Evolutionary conservation across 2,888 invertebrate species (phyloP).

Genomic region (Oscheius sp.): DNA sequence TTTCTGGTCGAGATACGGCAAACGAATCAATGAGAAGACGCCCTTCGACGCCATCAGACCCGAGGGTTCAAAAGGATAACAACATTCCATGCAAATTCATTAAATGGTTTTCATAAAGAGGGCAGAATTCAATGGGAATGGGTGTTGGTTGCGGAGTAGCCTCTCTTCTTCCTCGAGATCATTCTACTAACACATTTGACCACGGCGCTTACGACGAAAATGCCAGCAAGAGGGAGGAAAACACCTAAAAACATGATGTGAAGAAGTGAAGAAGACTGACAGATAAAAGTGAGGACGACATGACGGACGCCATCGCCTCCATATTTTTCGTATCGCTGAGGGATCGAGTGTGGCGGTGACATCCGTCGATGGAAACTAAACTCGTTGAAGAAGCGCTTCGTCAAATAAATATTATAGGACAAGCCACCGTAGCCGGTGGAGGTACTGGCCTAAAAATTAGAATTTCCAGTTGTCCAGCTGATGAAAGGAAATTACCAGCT

Average conservation of each 20-base stretch:
- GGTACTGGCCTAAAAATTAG: background rate
- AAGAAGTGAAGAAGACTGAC: no score
- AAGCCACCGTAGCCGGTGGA: background rate
- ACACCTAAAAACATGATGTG: no score
- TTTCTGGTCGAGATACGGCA: constrained; percentile 92
- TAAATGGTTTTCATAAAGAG: background rate
- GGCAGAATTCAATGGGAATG: no score
- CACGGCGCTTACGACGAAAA: no score
- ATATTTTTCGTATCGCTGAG: background rate
- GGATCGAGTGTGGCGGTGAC: background rate
- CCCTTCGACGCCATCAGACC: constrained; percentile 32
- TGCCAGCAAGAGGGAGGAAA: no score
- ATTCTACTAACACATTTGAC: no score
- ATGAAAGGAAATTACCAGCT: background rate
- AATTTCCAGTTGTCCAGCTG: no score
- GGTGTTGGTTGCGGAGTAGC: no score
- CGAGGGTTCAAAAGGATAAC: background rate
- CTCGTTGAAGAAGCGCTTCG: constrained; percentile 3
- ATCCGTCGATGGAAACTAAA: constrained; percentile 1
- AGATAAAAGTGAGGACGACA: no score
- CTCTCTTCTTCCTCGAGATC: no score
- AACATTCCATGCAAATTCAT: background rate
- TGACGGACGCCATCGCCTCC: no score
- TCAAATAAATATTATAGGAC: background rate
- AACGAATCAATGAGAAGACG: background rate